Evolutionary conservation across 37 sponge, comb jelly and placozoan species (phyloP).

Genomic region (Eunapius fragilis): DNA sequence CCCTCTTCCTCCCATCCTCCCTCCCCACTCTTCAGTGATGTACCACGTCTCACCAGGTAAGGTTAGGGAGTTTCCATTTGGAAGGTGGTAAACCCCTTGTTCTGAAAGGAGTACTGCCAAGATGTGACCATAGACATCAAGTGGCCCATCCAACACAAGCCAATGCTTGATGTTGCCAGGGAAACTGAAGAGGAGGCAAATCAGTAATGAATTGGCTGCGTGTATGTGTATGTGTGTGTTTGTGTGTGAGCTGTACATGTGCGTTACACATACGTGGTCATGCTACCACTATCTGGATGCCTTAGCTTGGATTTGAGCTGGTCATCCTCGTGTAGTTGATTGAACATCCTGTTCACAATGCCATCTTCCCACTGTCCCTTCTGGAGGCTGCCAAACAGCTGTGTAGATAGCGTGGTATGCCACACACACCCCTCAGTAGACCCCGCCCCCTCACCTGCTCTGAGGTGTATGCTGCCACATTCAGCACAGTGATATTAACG

Average conservation of each 20-base stretch:
- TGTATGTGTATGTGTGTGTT: too few species aligned
- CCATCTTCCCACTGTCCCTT: slow-evolving; percentile 26
- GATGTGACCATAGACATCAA: background rate
- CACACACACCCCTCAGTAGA: background rate
- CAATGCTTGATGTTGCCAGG: slow-evolving; percentile 30
- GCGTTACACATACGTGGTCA: background rate
- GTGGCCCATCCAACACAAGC: slow-evolving; percentile 76
- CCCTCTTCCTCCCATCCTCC: too few species aligned
- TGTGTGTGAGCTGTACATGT: too few species aligned
- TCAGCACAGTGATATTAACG: slow-evolving; percentile 35
- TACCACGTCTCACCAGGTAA: slow-evolving; percentile 14
- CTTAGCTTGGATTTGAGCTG: background rate
- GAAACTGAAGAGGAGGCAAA: background rate
- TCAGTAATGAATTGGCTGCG: too few species aligned
- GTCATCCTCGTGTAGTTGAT: background rate
- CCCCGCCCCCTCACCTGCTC: slow-evolving; percentile 44
- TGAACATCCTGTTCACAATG: slow-evolving; percentile 22
- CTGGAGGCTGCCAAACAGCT: slow-evolving; percentile 1
- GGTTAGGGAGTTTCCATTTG: slow-evolving; percentile 25
- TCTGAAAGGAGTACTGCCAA: slow-evolving; percentile 5
- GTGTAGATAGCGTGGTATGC: slow-evolving; percentile 5
- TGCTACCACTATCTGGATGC: background rate
- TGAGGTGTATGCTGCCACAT: slow-evolving; percentile 47
- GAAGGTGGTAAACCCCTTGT: slow-evolving; percentile 18
- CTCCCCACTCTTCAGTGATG: too few species aligned